These are phyloP conservation scores for Phalacrocorax carbo DNA, from an alignment of 2,113 vertebrate species.

Conservation along the genomic window DNA sequence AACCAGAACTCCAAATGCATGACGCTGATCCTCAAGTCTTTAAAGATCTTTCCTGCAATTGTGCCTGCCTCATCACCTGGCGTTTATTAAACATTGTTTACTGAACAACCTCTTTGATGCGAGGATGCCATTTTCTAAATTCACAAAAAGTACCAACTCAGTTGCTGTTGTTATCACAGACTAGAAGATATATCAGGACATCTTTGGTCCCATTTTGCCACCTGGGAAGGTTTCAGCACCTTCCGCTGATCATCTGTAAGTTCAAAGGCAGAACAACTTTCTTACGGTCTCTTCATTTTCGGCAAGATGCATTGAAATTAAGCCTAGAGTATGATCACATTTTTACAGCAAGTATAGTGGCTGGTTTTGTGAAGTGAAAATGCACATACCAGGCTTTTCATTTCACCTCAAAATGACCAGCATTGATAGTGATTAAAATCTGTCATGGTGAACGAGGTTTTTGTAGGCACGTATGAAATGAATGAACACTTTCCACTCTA, in stretches of 20 bases:
- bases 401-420: not conserved
- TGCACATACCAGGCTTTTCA: not conserved
- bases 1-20: not conserved
- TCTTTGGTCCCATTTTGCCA: not conserved
- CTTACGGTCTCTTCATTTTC: not conserved
- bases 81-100: not conserved
- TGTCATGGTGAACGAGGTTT: not conserved
- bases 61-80: not conserved
- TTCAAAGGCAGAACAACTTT: not conserved
- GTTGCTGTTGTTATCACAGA: not conserved
- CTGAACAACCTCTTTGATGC: not conserved
- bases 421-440: not conserved
- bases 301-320: not conserved
- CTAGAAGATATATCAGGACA: not conserved
- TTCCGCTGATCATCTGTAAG: not conserved
- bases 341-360: not conserved
- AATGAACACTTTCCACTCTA: not conserved
- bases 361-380: not conserved
- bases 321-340: not conserved
- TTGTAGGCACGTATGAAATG: not conserved
- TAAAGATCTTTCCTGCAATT: not conserved
- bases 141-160: not conserved
- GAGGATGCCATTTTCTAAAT: not conserved
- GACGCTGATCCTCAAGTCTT: not conserved
- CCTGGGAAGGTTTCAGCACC: not conserved